Base-by-base conservation (phyloP, 2,113 vertebrate genomes). In the Montifringilla adamsi region DNA sequence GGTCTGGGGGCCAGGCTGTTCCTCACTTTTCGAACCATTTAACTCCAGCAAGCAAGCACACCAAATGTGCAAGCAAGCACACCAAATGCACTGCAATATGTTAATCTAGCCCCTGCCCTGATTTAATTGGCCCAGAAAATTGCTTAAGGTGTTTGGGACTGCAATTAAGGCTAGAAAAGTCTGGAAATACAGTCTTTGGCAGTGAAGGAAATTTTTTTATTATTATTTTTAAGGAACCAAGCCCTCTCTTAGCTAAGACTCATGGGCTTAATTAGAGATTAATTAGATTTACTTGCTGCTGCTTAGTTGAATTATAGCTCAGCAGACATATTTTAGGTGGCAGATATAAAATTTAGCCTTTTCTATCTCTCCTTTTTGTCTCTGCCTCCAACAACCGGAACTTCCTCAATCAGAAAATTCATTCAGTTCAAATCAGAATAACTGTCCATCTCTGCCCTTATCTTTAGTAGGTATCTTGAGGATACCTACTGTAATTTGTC, bases 201-300 rank as follows among this genome's bases (percentile, higher is more conserved):
- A 80, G 86, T 93, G 46, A n/a, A 86, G 30, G 67, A 21, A 33
- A 26, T 14, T 83, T 78, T 68, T 69, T 81, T 63, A 21, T 56
- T 52, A 92, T 95, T 83, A 94, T 94, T 96, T 96, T 97, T 94
- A 96, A 94, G 94, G 95, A 97, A 96, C 35, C 7, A 95, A 93
- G 79, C 33, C 12, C 49, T 94, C 78, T 91, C 70, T 95, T 83
- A 93, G 83, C 70, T 96, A 95, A 96, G 97, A 95, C 92, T 96
- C 94, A 63, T 94, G 95, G 86, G 87, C 39, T 83, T 98, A 98
- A 98, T 98, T 97, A 97, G 94, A 97, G 91, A 93, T 93, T 97
- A 97, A 98, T 98, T 97, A 97, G 96, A 97, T 85, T 94, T 97
- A 95, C 90, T 97, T 96, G 94, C 93, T 97, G 92, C 92, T 96